A percentile compares a stretch with the other conserved stretches of the same genome.
These are phyloP conservation scores for Euthynnus affinis DNA, from an alignment of 2,797 vertebrate species.

Conservation along the genomic window DNA sequence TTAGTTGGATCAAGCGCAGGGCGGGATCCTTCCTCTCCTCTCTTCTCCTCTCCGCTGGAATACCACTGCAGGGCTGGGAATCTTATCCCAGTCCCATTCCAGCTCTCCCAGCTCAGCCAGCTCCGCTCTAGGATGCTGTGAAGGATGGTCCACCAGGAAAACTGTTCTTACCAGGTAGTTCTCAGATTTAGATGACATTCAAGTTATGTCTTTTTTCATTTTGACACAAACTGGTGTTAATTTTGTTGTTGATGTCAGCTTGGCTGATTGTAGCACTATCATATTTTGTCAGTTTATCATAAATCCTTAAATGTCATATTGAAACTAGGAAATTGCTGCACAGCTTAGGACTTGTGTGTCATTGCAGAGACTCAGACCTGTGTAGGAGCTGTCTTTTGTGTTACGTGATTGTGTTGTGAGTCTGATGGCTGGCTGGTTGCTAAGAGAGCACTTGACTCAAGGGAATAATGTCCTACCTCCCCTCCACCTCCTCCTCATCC, in stretches of 20 bases:
- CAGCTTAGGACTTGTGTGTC: constrained; percentile 27
- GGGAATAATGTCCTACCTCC: constrained; percentile 75
- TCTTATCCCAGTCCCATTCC: constrained; percentile 68
- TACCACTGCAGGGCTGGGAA: constrained; percentile 81
- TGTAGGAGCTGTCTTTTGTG: constrained; percentile 45
- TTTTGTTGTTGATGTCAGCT: constrained; percentile 2
- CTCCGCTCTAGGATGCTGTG: constrained; percentile 91
- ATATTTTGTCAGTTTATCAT: constrained; percentile 11
- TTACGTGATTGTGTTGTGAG: constrained; percentile 69
- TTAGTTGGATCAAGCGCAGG: constrained; percentile 79
- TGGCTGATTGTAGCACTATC: not conserved
- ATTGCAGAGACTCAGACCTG: constrained; percentile 18
- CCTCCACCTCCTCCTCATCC: constrained; percentile 43
- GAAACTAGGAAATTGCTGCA: constrained; percentile 30
- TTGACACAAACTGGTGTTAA: not conserved
- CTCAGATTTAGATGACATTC: constrained; percentile 16
- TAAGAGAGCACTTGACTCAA: constrained; percentile 76
- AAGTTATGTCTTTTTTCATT: not conserved
- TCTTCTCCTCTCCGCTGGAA: constrained; percentile 61
- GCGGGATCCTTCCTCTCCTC: constrained; percentile 68
- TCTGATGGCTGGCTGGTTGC: constrained; percentile 71
- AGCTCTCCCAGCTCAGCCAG: constrained; percentile 57
- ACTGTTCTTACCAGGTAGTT: constrained; percentile 94
- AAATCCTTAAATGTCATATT: constrained; percentile 14
- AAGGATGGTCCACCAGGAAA: constrained; percentile 98